Conservation (phyloP, 1,140 invertebrate genomes). For the Probaryconus sp. region DNA sequence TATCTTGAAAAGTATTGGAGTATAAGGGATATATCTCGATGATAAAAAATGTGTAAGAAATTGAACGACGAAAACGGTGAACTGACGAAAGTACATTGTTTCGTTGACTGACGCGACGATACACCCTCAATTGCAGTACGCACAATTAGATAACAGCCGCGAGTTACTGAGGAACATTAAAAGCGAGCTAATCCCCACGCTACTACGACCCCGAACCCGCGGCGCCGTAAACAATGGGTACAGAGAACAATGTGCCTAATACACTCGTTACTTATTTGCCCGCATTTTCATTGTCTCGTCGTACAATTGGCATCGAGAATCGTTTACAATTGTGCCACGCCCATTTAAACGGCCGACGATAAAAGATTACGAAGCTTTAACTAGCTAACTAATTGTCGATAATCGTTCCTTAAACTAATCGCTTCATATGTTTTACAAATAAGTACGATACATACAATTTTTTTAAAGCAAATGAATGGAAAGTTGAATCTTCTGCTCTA, state of each 20-base stretch:
- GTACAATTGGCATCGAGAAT: slow-evolving; percentile 41
- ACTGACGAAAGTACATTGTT: slow-evolving; percentile 31
- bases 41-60: no score
- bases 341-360: slow-evolving; percentile 20
- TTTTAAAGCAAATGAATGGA: no score
- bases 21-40: no score
- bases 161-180: slow-evolving; percentile 45
- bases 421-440: slow-evolving; percentile 9
- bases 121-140: slow-evolving; percentile 42
- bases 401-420: not conserved
- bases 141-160: slow-evolving; percentile 59
- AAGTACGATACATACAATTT: no score
- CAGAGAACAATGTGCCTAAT: slow-evolving; percentile 58
- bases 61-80: slow-evolving; percentile 14
- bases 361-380: not conserved
- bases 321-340: slow-evolving; percentile 27
- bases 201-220: slow-evolving; percentile 26
- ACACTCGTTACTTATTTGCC: slow-evolving; percentile 60
- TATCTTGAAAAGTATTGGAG: no score
- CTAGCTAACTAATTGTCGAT: not conserved
- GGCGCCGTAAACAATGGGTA: slow-evolving; percentile 50
- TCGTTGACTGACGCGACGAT: slow-evolving; percentile 35
- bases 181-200: slow-evolving; percentile 58
- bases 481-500: no score
- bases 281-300: slow-evolving; percentile 45